Percentiles rank a stretch among this genome's conserved stretches.
Evolutionary conservation across 2,888 invertebrate species (phyloP).

Genomic region (Trachelus iudaicus): DNA sequence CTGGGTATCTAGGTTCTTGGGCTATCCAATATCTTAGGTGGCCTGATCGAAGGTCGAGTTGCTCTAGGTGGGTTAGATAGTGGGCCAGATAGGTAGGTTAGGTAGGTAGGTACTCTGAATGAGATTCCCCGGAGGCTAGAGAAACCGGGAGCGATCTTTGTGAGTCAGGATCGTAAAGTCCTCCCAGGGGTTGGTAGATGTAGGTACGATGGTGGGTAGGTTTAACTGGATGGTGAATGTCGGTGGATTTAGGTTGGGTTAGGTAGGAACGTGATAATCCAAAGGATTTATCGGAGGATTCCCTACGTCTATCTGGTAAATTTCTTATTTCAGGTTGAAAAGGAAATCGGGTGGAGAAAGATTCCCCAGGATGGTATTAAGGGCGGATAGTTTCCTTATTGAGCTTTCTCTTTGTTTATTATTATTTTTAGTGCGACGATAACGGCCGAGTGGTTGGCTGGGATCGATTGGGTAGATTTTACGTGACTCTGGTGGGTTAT

Average conservation of each 20-base stretch:
- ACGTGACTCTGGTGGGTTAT: background rate
- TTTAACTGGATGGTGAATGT: background rate
- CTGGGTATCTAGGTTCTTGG: background rate
- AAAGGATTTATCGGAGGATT: background rate
- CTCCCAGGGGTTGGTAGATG: background rate
- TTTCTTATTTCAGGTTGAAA: background rate
- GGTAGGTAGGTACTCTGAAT: background rate
- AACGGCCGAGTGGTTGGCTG: background rate
- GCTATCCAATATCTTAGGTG: background rate
- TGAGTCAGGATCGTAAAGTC: background rate
- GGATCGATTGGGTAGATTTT: no score
- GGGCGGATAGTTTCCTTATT: background rate
- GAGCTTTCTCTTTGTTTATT: background rate
- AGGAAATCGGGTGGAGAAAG: background rate
- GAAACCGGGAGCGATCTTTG: background rate
- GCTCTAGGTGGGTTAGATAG: constrained; percentile 16
- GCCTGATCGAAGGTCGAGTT: constrained; percentile 29
- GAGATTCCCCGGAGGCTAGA: background rate
- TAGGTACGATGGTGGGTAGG: background rate
- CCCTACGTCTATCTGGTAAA: background rate
- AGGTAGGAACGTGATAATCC: background rate
- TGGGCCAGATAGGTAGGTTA: constrained; percentile 2
- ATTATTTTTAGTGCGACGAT: background rate
- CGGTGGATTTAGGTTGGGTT: background rate
- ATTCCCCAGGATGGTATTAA: background rate